Base-by-base conservation (phyloP, 1,140 invertebrate species). In the Cyphomyrmex costatus region DNA sequence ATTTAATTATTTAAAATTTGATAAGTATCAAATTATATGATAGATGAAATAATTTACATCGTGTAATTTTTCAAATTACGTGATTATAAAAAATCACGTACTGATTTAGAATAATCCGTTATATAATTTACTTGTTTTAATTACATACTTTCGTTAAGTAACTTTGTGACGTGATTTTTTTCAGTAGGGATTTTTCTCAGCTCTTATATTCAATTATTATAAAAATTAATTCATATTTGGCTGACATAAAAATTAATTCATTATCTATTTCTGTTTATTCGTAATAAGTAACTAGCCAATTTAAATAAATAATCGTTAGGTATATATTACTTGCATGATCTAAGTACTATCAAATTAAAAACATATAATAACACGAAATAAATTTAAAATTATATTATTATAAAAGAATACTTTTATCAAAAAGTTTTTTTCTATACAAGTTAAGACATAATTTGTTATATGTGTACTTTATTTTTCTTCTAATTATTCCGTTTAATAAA, bases 401-500 rank as follows among this genome's bases (percentile, higher is more conserved):
- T n/a, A 16, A 49, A 12, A 30, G 2, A 30, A 27, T 19, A 21
- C 10, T 27, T 73, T 33, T 30, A 73, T 14, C 14, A 46, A 49
- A 27, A 53, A 71, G 14, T 19, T 33, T 66, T 42, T 66, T 66
- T 66, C n/a, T 63, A 63, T 33, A 30, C 10, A 5, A 66, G 21
- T 21, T 30, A 6, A 2, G 8, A 66, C 8, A 33, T 71, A 51
- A 51, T 53, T 53, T n/a, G 24, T 53, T 2, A 7, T 10, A 24
- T 4, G 19, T 24, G 30, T 70, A n/a, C n/a, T 49, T 51, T 53
- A 58, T 61, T 60, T 21, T 19, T 33, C 0, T 73, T n/a, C n/a
- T 27, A 46, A 46, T 53, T 21, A 66, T 56, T 74, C 33, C 14
- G 14, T 60, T 58, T 60, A 76, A 76, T 42, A 3, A 60, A 6